Evolutionary conservation across 2,888 invertebrate genomes (phyloP).

Genomic region (Abrostola tripartita): DNA sequence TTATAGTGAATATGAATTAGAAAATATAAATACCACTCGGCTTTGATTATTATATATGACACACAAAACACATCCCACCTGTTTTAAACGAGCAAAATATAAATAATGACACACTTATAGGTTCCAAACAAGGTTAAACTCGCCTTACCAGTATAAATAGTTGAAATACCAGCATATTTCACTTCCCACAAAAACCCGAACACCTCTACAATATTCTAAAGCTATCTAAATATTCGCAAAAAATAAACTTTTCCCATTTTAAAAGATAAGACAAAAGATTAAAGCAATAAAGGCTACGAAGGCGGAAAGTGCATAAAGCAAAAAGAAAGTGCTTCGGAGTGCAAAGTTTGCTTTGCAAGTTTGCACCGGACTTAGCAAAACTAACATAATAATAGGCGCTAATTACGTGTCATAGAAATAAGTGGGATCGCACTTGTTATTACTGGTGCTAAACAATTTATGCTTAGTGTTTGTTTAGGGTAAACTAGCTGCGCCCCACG

Average conservation of each 20-base stretch:
- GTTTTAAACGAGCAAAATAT: too few species aligned
- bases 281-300: constrained; percentile 61
- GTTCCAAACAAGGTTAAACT: background rate
- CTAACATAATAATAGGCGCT: constrained; percentile 61
- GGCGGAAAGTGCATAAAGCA: constrained; percentile 63
- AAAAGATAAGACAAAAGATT: constrained; percentile 61
- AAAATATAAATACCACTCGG: too few species aligned
- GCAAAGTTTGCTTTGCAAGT: constrained; percentile 67
- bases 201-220: constrained; percentile 27
- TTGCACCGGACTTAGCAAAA: constrained; percentile 63
- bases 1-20: too few species aligned
- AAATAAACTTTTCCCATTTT: constrained; percentile 59
- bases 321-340: constrained; percentile 66
- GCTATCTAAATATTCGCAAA: constrained; percentile 47
- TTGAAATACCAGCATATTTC: constrained; percentile 20
- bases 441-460: background rate
- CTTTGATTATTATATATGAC: too few species aligned
- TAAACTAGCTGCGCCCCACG: too few species aligned
- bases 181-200: constrained; percentile 14
- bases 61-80: too few species aligned
- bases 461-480: background rate
- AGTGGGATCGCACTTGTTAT: constrained; percentile 20
- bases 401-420: constrained; percentile 59
- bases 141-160: background rate
- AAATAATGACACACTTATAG: background rate